These are phyloP conservation scores for Eolophus roseicapilla DNA, from an alignment of 2,113 vertebrate genomes.

Conservation along the genomic window DNA sequence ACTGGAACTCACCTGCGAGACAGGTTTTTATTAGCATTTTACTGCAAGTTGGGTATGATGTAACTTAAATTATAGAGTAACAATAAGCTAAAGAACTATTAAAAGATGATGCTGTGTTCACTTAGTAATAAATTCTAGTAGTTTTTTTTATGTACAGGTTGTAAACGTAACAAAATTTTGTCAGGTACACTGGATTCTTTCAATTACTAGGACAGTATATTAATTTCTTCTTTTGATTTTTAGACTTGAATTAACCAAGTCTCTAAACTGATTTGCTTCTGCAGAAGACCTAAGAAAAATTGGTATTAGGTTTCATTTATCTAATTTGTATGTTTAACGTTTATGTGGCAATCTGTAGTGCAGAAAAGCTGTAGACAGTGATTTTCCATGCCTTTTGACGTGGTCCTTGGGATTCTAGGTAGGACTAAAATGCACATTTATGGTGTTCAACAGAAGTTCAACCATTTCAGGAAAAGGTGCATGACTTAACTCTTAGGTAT, in stretches of 20 bases:
- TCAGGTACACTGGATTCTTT: background rate
- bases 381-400: background rate
- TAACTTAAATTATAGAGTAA: background rate
- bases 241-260: background rate
- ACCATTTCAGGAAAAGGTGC: background rate
- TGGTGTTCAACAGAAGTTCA: background rate
- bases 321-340: background rate
- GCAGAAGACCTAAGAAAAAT: background rate
- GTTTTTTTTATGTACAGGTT: background rate
- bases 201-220: background rate
- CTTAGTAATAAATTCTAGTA: background rate
- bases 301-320: background rate
- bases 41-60: background rate
- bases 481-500: background rate
- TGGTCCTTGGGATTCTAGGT: background rate
- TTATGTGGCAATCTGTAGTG: background rate
- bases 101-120: background rate
- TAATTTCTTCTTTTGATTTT: background rate
- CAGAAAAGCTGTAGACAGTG: background rate
- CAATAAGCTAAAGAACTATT: background rate
- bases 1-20: background rate
- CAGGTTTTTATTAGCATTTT: background rate
- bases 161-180: background rate
- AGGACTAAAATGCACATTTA: background rate
- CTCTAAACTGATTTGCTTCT: background rate